Percentiles rank a stretch among this genome's conserved stretches.
Conservation (phyloP, 2,888 invertebrate species). For the Prostheceraeus crozeri region DNA sequence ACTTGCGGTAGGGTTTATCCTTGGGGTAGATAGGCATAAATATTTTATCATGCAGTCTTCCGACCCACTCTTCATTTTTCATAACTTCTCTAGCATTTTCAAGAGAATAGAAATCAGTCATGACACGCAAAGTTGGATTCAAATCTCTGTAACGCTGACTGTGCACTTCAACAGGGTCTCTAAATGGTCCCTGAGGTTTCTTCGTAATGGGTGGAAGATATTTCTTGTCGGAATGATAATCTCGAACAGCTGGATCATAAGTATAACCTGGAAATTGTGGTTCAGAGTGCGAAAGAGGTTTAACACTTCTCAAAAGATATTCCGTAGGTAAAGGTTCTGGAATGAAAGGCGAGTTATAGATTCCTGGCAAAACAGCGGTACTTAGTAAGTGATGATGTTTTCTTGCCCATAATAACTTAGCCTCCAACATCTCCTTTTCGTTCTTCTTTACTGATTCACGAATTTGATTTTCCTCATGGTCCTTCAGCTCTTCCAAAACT, state of each 20-base stretch:
- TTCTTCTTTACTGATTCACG: not conserved
- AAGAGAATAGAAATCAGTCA: conserved; percentile 50
- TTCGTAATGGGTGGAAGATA: conserved; percentile 48
- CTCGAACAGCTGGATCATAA: too few species aligned
- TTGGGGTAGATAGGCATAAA: too few species aligned
- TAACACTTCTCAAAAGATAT: too few species aligned
- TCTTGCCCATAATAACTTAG: conserved; percentile 43
- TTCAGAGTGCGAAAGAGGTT: too few species aligned
- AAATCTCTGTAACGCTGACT: conserved; percentile 53
- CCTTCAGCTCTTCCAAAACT: not conserved
- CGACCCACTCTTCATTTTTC: conserved; percentile 54
- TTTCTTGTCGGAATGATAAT: too few species aligned
- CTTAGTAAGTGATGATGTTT: conserved; percentile 53
- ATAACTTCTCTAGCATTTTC: conserved; percentile 50
- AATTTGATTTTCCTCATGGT: not conserved
- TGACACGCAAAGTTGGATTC: conserved; percentile 52
- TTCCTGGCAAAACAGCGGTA: conserved; percentile 53
- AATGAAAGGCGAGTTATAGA: conserved; percentile 54
- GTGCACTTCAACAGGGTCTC: conserved; percentile 51
- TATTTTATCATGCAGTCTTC: conserved; percentile 52
- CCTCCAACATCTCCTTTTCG: conserved; percentile 4
- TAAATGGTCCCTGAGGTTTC: conserved; percentile 56
- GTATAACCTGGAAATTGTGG: too few species aligned
- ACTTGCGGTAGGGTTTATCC: too few species aligned
- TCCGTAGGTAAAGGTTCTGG: too few species aligned